Conservation (phyloP, 1,140 invertebrate genomes). For the Ctenoplectra terminalis region DNA sequence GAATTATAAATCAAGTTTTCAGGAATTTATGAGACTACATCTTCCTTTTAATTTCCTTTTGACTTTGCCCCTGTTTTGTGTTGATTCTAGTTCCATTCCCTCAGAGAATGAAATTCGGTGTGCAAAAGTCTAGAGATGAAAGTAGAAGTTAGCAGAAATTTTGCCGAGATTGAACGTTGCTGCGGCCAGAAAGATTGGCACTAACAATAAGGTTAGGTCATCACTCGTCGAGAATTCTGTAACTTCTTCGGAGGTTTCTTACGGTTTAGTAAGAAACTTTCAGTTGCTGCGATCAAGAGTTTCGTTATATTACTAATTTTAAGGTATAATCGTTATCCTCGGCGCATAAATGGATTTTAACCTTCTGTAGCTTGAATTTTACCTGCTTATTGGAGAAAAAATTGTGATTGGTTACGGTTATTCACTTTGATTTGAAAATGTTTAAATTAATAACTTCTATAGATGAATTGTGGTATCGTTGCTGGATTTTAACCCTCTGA, state of each 20-base stretch:
- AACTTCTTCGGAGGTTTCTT: conserved; percentile 26
- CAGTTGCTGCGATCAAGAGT: neutral
- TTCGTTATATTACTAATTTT: conserved; percentile 19
- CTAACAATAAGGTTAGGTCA: conserved; percentile 20
- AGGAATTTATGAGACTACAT: conserved; percentile 11
- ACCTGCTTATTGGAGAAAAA: too few species aligned
- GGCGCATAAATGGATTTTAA: too few species aligned
- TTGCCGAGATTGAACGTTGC: conserved; percentile 51
- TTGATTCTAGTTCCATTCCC: conserved; percentile 23
- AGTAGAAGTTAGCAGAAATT: conserved; percentile 51
- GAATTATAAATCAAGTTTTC: neutral
- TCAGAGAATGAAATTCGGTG: conserved; percentile 11
- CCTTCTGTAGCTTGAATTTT: too few species aligned
- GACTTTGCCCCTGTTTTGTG: conserved; percentile 39
- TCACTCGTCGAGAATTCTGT: conserved; percentile 24
- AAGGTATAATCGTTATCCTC: neutral
- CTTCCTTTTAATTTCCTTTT: conserved; percentile 27
- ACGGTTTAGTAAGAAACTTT: conserved; percentile 22
- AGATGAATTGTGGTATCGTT: too few species aligned
- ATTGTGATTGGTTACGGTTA: too few species aligned
- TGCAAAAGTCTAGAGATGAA: conserved; percentile 46
- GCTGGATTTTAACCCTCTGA: too few species aligned
- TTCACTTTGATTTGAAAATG: too few species aligned
- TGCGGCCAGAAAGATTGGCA: conserved; percentile 15
- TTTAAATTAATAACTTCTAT: too few species aligned